phyloP scores from a whole-genome alignment of 2,797 vertebrate genomes.

The Pantherophis vulpinus region DNA sequence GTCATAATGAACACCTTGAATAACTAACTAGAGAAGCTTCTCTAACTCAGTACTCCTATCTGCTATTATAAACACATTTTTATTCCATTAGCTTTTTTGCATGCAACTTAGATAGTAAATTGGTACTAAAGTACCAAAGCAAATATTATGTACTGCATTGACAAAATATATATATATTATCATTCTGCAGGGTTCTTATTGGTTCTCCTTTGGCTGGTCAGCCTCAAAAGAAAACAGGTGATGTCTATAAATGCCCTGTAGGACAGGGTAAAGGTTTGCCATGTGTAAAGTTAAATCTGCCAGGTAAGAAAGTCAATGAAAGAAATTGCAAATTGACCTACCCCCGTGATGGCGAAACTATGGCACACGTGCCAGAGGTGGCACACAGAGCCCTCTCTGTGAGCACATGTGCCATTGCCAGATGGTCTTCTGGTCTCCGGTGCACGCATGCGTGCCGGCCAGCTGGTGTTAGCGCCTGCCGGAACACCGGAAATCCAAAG shows the following conservation, averaged over 20 bases:
- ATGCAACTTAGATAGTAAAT: background rate
- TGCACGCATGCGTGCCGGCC: too few relatives aligned
- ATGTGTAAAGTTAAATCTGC: conserved; percentile 86
- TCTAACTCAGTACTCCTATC: background rate
- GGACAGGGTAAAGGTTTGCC: conserved; percentile 65
- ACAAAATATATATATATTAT: conserved; percentile 10
- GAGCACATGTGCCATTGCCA: too few relatives aligned
- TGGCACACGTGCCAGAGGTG: too few relatives aligned
- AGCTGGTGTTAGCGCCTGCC: too few relatives aligned
- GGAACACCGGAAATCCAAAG: too few relatives aligned
- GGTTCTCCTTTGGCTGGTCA: conserved; percentile 92
- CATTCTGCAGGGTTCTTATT: conserved; percentile 87
- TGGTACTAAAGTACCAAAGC: background rate
- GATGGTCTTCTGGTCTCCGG: too few relatives aligned
- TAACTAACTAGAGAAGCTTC: background rate
- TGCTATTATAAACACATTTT: background rate
- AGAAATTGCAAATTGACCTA: background rate
- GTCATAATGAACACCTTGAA: background rate
- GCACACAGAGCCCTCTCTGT: too few relatives aligned
- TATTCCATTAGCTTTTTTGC: background rate
- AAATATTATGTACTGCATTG: background rate
- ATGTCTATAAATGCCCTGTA: conserved; percentile 94
- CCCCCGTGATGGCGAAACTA: too few relatives aligned
- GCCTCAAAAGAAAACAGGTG: conserved; percentile 86
- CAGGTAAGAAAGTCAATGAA: conserved; percentile 76